phyloP scores from a whole-genome alignment of 1,140 invertebrate species.

The Pogonomyrmex californicus region DNA sequence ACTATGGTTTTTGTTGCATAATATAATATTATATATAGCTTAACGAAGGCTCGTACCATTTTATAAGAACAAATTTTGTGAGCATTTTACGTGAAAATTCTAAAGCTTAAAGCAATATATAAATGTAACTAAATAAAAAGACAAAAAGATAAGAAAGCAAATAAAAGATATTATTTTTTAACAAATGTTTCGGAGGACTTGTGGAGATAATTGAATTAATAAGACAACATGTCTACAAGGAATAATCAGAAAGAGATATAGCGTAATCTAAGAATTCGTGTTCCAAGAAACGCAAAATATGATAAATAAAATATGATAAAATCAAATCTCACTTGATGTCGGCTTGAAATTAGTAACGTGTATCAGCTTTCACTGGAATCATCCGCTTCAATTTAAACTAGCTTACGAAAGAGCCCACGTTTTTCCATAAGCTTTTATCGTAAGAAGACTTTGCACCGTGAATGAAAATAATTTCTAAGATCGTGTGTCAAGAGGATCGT shows the following conservation, averaged over 20 bases:
- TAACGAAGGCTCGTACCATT: neutral
- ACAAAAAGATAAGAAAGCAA: neutral
- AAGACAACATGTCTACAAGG: neutral
- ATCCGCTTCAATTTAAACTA: slow-evolving; percentile 12
- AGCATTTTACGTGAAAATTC: too few species aligned
- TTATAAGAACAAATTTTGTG: neutral
- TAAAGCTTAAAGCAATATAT: neutral
- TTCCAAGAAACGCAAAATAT: neutral
- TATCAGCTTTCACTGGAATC: neutral
- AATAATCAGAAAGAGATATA: slow-evolving; percentile 4
- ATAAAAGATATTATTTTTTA: neutral
- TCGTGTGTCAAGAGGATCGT: slow-evolving; percentile 27
- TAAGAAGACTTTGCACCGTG: slow-evolving; percentile 37
- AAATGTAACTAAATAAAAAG: neutral
- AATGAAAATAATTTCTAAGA: slow-evolving; percentile 44
- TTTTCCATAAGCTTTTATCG: neutral
- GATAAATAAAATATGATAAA: slow-evolving; percentile 35
- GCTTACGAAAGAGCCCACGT: slow-evolving; percentile 19
- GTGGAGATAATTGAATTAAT: neutral
- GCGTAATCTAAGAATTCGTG: neutral
- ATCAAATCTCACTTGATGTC: neutral
- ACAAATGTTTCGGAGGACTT: neutral
- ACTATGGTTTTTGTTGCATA: slow-evolving; percentile 5
- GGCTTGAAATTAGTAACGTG: neutral
- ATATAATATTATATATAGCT: neutral